Evolutionary conservation across 2,888 invertebrate genomes (phyloP).

Genomic region (Stramonita haemastoma): DNA sequence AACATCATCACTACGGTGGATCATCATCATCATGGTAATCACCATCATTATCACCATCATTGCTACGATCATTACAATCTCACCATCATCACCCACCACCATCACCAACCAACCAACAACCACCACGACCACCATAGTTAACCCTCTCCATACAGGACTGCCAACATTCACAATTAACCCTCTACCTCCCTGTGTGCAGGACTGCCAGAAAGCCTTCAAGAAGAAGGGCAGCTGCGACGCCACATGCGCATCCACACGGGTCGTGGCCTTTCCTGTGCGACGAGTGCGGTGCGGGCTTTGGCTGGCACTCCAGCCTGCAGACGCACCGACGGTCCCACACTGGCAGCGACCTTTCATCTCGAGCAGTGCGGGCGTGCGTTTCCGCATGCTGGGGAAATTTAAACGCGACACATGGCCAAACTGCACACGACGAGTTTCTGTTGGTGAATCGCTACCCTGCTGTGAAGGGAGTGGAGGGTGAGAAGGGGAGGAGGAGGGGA

Average conservation of each 20-base stretch:
- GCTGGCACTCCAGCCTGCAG: conserved; percentile 14
- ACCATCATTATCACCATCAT: too few species aligned
- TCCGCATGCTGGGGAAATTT: conserved; percentile 25
- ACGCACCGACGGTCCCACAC: conserved; percentile 7
- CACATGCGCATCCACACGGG: background rate
- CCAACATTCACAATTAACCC: background rate
- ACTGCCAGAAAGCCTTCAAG: too few species aligned
- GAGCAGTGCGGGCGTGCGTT: conserved; percentile 30
- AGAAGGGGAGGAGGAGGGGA: too few species aligned
- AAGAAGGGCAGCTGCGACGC: conserved; percentile 7
- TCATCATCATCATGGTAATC: too few species aligned
- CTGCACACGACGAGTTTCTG: conserved; percentile 11
- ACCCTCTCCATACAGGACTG: too few species aligned
- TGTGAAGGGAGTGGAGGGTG: background rate
- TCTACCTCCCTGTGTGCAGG: background rate
- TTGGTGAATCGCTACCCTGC: background rate
- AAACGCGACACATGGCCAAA: conserved; percentile 19
- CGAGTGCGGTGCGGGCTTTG: background rate
- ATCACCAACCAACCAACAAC: too few species aligned
- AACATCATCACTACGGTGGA: too few species aligned
- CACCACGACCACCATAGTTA: too few species aligned
- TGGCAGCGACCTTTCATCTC: conserved; percentile 39
- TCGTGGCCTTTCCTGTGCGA: conserved; percentile 10
- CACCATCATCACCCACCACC: too few species aligned
- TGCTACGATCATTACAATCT: too few species aligned